phyloP scores from a whole-genome alignment of 64 coral and sea anemone genomes.

The Pachyseris speciosa region DNA sequence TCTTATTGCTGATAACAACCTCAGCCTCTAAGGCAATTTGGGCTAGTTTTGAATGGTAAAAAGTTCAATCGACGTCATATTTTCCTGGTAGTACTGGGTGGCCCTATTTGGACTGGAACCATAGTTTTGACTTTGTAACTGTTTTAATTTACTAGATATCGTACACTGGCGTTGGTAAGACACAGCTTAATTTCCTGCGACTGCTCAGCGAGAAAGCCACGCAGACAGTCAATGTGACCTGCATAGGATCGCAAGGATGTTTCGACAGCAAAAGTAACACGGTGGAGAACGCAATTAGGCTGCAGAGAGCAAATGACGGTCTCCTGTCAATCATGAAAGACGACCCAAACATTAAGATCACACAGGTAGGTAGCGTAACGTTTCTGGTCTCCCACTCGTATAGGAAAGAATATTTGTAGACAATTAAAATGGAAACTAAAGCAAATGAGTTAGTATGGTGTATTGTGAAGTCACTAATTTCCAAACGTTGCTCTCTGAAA shows the following conservation, averaged over 20 bases:
- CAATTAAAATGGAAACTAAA: too few relatives aligned
- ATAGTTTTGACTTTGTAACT: not conserved
- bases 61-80: too few relatives aligned
- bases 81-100: too few relatives aligned
- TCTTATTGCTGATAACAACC: too few relatives aligned
- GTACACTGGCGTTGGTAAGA: constrained; percentile 92
- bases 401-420: too few relatives aligned
- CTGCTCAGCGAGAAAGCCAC: constrained; percentile 93
- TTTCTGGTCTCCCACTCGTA: not conserved
- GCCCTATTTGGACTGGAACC: too few relatives aligned
- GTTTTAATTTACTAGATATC: constrained; percentile 74
- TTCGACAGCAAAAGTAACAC: constrained; percentile 84
- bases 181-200: constrained; percentile 97
- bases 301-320: constrained; percentile 97
- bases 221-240: constrained; percentile 90
- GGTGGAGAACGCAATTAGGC: constrained; percentile 79
- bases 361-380: not conserved
- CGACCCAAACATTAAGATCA: constrained; percentile 79
- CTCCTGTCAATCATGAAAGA: constrained; percentile 84
- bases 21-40: too few relatives aligned
- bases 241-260: constrained; percentile 84
- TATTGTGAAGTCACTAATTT: too few relatives aligned
- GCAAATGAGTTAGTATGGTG: too few relatives aligned
- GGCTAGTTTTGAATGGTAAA: too few relatives aligned
- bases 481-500: too few relatives aligned